These are phyloP conservation scores for Phrynosoma blainvillii DNA, from an alignment of 2,113 vertebrate genomes.

Conservation along the genomic window DNA sequence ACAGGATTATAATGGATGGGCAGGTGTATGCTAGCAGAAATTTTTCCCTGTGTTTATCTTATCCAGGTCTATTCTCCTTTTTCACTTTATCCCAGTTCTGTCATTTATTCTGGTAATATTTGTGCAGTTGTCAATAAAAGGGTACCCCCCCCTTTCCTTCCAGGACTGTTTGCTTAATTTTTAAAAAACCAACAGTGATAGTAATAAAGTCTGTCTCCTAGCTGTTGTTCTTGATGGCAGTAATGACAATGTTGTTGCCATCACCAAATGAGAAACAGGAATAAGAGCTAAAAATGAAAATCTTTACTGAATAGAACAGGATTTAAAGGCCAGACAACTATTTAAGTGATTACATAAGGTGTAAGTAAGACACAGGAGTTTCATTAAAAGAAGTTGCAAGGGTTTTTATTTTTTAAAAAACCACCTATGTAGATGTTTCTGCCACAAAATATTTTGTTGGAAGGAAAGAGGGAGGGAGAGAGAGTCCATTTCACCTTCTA, in stretches of 20 bases:
- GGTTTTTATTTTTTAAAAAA: background rate
- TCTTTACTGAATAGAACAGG: background rate
- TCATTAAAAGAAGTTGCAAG: background rate
- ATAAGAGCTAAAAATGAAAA: constrained; percentile 7
- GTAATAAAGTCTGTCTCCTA: background rate
- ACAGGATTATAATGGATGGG: too few species aligned
- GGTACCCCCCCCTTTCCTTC: background rate
- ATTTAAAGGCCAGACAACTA: background rate
- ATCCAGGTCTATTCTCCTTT: background rate
- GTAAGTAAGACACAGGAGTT: background rate
- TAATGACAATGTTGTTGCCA: background rate
- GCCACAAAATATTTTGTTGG: background rate
- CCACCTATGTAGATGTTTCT: too few species aligned
- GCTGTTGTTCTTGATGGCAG: background rate
- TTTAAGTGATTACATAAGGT: background rate
- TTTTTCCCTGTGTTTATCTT: background rate
- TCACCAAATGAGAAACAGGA: background rate
- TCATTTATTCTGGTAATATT: background rate
- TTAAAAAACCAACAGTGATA: background rate
- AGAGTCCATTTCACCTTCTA: background rate
- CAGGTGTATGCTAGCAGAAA: background rate
- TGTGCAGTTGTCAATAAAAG: background rate
- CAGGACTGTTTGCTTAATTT: background rate
- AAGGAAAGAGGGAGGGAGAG: background rate
- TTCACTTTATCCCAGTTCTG: background rate